Evolutionary conservation across 2,797 vertebrate species (phyloP).

Genomic region (Cuculus canorus): DNA sequence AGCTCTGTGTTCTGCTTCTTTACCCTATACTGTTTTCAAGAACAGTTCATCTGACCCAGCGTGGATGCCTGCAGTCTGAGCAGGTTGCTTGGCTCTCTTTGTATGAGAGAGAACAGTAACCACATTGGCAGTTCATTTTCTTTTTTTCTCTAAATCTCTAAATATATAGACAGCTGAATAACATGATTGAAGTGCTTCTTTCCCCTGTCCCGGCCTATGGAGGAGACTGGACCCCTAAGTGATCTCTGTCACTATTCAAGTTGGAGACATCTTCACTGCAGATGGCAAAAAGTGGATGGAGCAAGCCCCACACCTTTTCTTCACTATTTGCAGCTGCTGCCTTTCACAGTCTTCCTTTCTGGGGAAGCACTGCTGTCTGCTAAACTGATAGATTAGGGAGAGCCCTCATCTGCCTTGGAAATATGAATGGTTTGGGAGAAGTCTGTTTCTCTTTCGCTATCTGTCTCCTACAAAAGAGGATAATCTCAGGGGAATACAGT

Average conservation of each 20-base stretch:
- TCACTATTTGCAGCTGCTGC: neutral
- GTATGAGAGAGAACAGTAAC: neutral
- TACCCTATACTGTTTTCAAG: neutral
- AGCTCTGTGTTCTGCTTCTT: neutral
- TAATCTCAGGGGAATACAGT: neutral
- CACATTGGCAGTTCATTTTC: neutral
- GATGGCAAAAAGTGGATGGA: neutral
- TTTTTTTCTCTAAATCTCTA: neutral
- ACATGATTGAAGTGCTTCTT: neutral
- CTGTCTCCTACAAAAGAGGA: neutral
- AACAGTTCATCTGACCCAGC: neutral
- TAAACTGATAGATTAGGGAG: neutral
- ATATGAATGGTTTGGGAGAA: neutral
- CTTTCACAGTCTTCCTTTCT: neutral
- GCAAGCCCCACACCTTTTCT: neutral
- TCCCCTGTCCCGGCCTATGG: neutral
- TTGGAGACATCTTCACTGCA: neutral
- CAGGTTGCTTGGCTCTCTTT: rapidly evolving
- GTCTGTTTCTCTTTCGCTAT: neutral
- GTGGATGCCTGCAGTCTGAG: neutral
- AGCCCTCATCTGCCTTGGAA: neutral
- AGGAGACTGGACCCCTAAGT: neutral
- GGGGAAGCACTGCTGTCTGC: neutral
- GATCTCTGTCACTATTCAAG: neutral
- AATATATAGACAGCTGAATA: neutral